Conservation (phyloP, 2,113 vertebrate species). For the Epinephelus lanceolatus region DNA sequence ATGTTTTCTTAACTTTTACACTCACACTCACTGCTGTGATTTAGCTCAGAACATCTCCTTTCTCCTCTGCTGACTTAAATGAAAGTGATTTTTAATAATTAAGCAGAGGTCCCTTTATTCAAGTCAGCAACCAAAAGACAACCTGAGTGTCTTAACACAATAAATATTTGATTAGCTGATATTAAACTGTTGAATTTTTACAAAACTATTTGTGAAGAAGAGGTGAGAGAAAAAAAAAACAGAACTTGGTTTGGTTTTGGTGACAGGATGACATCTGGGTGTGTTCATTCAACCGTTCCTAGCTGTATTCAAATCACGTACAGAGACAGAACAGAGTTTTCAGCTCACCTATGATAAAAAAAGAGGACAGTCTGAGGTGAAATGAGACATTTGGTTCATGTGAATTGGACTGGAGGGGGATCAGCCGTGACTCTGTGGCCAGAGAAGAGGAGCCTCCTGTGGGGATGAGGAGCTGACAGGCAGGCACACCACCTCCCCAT, state of each 20-base stretch:
- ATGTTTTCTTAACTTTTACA: not conserved
- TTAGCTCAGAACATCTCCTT: not conserved
- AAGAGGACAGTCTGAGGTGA: constrained; percentile 29
- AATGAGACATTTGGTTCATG: constrained; percentile 36
- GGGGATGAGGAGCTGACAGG: constrained; percentile 45
- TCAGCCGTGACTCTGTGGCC: constrained; percentile 36
- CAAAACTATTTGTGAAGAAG: too few species aligned
- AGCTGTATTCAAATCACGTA: constrained; percentile 15
- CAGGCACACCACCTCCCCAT: constrained; percentile 8
- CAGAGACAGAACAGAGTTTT: not conserved
- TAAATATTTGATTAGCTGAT: not conserved
- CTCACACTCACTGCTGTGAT: not conserved
- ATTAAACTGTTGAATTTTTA: too few species aligned
- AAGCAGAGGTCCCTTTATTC: not conserved
- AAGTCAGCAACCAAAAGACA: not conserved
- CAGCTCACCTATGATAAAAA: constrained; percentile 3
- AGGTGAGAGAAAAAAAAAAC: not conserved
- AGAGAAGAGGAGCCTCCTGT: constrained; percentile 39
- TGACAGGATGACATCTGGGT: not conserved
- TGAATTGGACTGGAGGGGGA: constrained; percentile 25
- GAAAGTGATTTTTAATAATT: not conserved
- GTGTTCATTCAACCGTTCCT: not conserved
- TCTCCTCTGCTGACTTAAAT: not conserved
- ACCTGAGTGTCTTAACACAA: not conserved
- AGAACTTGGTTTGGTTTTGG: not conserved